phyloP scores from a whole-genome alignment of 2,888 invertebrate genomes.

The Aphelenchoides bicaudatus region DNA sequence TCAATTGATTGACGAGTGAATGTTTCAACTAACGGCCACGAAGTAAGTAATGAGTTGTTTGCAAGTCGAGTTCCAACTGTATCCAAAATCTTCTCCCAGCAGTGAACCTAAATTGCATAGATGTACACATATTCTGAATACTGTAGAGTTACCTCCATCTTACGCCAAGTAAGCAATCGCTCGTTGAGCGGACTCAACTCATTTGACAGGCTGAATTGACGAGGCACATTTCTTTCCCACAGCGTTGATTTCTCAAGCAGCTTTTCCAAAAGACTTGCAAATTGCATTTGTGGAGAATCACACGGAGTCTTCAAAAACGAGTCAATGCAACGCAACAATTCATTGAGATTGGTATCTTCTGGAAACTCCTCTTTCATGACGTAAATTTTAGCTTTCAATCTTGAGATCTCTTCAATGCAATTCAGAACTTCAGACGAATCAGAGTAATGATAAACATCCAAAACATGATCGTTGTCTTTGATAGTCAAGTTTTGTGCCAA shows the following conservation, averaged over 20 bases:
- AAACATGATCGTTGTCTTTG: not conserved
- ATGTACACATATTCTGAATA: no score
- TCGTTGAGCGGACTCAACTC: conserved; percentile 74
- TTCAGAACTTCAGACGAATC: conserved; percentile 25
- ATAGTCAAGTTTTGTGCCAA: not conserved
- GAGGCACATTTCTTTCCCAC: conserved; percentile 58
- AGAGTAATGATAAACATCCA: conserved; percentile 37
- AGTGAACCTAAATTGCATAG: no score
- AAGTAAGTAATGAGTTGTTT: conserved; percentile 43
- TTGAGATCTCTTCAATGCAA: conserved; percentile 23
- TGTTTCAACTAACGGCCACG: conserved; percentile 52
- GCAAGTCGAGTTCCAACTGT: conserved; percentile 40
- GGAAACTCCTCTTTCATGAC: conserved; percentile 30
- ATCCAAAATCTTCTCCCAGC: conserved; percentile 44
- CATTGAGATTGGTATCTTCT: conserved; percentile 41
- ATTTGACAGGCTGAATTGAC: conserved; percentile 71
- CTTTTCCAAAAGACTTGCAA: conserved; percentile 83
- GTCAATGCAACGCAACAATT: conserved; percentile 37
- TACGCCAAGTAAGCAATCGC: conserved; percentile 84
- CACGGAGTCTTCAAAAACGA: conserved; percentile 38
- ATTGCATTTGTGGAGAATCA: conserved; percentile 78
- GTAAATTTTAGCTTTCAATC: conserved; percentile 11
- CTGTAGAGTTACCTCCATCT: no score
- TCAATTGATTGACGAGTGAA: conserved; percentile 27
- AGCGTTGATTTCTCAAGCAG: conserved; percentile 67